Evolutionary conservation across 2,113 vertebrate genomes (phyloP).

Genomic region (Spea bombifrons): DNA sequence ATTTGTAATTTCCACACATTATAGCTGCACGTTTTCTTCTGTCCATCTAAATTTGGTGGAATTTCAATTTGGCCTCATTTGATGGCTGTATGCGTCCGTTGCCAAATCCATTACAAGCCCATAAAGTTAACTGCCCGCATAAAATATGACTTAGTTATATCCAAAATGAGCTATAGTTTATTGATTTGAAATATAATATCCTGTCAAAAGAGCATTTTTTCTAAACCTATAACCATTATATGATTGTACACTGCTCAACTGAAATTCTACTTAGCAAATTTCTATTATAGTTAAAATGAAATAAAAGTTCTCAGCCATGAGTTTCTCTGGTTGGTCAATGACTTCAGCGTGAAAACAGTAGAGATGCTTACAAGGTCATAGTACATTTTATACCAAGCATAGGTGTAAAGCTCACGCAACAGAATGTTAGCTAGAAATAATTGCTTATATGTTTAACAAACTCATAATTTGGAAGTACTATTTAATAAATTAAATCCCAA

Average conservation of each 20-base stretch:
- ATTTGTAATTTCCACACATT: slow-evolving; percentile 6
- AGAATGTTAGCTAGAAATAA: no score
- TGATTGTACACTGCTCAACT: slow-evolving; percentile 21
- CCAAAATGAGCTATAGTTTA: slow-evolving; percentile 40
- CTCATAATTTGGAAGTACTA: no score
- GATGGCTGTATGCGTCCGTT: slow-evolving; percentile 31
- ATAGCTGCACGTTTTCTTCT: slow-evolving; percentile 2
- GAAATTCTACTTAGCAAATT: slow-evolving; percentile 28
- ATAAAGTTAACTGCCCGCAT: slow-evolving; percentile 41
- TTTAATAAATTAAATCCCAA: no score
- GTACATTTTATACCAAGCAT: background rate
- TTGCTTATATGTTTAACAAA: no score
- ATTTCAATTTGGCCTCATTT: slow-evolving; percentile 39
- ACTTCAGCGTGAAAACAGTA: background rate
- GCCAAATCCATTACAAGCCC: slow-evolving; percentile 44
- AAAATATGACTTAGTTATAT: slow-evolving; percentile 40
- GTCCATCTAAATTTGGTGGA: slow-evolving; percentile 27
- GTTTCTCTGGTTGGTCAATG: background rate
- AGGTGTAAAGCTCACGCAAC: no score
- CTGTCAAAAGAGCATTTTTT: slow-evolving; percentile 31
- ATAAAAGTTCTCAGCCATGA: slow-evolving; percentile 12
- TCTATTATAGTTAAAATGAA: slow-evolving; percentile 16
- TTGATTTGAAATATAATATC: slow-evolving; percentile 43
- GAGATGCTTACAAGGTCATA: background rate
- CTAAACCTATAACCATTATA: slow-evolving; percentile 20